Base-by-base conservation (phyloP, 2,797 vertebrate species). In the Gymnoscopelus microlampas region DNA sequence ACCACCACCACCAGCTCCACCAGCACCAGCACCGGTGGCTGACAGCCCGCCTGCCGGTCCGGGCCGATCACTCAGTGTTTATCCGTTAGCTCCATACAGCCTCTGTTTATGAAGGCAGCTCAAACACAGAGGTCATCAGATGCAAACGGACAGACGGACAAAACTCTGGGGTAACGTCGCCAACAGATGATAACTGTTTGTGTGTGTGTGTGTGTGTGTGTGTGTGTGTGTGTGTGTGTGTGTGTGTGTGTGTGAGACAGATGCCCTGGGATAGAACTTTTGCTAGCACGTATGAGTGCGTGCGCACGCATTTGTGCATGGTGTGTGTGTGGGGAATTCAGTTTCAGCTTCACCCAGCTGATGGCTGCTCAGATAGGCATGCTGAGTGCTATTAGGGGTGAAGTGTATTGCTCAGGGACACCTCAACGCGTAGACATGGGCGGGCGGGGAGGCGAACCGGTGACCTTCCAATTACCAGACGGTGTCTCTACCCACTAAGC, bases 61-160 rank as follows among this genome's bases (percentile, higher is more conserved):
- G 1, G 61, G 48, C 71, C 79, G 63, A 78, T 82, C 72, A 32
- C 55, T 66, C 51, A 39, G 76, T 73, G 80, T 89, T 87, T 88
- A 86, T 88, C 80, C 56, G 74, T 15, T 19, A 69, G 39, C 73
- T 87, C 62, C 13, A 67, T 83, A 83, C 74, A 6, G 73, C 67
- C 39, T 80, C 66, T 77, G 44, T 76, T 86, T 84, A 81, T 76
- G 74, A 62, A 76, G 74, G 68, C 64, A 39, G 63, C 82, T 75
- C 23, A 4, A 68, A 68, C 78, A 39, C 70, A 63, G 80, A 85
- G 89, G 89, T 89, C 84, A 86, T 66, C 71, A 49, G 15, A 49
- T 5, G 61, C 56, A 58, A 56, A 68, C 23, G 68, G 73, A 65
- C 23, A 19, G 15, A 8, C 39, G 12, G 32, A 55, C n/a, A 39